Evolutionary conservation across 1,140 invertebrate genomes (phyloP).

Genomic region (Adelges cooleyi): DNA sequence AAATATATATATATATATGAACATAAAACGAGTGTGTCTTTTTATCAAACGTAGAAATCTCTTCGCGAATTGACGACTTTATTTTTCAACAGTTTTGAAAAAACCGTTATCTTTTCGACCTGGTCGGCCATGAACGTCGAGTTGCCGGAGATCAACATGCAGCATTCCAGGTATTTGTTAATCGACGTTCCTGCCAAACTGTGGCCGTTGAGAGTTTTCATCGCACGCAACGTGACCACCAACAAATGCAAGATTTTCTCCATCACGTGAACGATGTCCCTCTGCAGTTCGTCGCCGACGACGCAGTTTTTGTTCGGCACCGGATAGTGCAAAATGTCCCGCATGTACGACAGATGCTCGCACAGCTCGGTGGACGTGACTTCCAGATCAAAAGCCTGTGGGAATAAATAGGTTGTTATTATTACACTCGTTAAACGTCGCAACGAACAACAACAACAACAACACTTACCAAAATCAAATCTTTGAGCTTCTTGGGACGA

Average conservation of each 20-base stretch:
- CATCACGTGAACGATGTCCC: neutral
- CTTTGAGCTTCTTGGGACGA: neutral
- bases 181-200: neutral
- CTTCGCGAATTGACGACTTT: neutral
- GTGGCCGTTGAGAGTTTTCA: neutral
- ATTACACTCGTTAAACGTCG: neutral
- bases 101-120: neutral
- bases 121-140: neutral
- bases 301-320: conserved; percentile 13
- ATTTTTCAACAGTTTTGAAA: neutral
- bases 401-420: neutral
- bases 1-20: too few relatives aligned
- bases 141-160: neutral
- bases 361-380: neutral
- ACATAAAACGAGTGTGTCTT: too few relatives aligned
- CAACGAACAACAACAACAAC: neutral
- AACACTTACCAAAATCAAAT: conserved; percentile 4
- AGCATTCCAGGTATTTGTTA: neutral
- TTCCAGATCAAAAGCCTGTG: neutral
- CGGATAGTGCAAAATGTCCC: conserved; percentile 6
- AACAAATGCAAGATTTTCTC: neutral
- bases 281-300: neutral
- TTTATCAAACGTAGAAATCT: too few relatives aligned
- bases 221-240: neutral
- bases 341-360: neutral